Evolutionary conservation across 2,888 invertebrate genomes (phyloP).

Genomic region (Entomobrya multifasciata): DNA sequence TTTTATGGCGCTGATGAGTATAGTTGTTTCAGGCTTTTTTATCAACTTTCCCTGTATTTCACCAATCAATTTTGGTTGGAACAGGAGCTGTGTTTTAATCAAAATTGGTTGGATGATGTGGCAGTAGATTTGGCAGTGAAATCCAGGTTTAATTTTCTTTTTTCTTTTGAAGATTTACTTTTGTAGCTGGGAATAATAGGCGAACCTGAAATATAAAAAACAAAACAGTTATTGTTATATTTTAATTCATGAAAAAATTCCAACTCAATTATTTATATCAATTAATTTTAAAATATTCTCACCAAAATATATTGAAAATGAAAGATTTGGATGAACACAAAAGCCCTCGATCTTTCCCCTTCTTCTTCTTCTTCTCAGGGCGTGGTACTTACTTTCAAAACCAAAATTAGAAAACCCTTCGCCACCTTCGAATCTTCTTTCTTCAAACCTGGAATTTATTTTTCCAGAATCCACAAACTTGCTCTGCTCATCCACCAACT

Average conservation of each 20-base stretch:
- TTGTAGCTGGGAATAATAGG: background rate
- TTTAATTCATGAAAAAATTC: background rate
- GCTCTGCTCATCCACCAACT: no score
- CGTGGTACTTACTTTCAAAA: conserved; percentile 6
- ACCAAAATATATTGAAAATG: conserved; percentile 3
- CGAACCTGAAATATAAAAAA: background rate
- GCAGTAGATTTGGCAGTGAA: conserved; percentile 44
- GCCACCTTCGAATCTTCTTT: no score
- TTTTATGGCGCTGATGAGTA: conserved; percentile 26
- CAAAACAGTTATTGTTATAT: no score
- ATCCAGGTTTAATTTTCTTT: background rate
- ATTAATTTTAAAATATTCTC: background rate
- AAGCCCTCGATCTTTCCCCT: background rate
- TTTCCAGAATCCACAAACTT: no score
- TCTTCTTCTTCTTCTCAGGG: background rate
- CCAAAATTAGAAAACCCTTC: background rate
- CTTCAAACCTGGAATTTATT: no score
- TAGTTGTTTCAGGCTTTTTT: background rate
- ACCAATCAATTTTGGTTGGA: background rate
- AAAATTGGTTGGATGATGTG: conserved; percentile 1
- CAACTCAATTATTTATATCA: background rate
- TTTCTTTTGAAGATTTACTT: background rate
- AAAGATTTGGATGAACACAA: conserved; percentile 41
- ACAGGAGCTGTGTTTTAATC: background rate
- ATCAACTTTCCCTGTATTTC: background rate